Conservation (phyloP, 2,797 vertebrate genomes). For the Malurus splendens region DNA sequence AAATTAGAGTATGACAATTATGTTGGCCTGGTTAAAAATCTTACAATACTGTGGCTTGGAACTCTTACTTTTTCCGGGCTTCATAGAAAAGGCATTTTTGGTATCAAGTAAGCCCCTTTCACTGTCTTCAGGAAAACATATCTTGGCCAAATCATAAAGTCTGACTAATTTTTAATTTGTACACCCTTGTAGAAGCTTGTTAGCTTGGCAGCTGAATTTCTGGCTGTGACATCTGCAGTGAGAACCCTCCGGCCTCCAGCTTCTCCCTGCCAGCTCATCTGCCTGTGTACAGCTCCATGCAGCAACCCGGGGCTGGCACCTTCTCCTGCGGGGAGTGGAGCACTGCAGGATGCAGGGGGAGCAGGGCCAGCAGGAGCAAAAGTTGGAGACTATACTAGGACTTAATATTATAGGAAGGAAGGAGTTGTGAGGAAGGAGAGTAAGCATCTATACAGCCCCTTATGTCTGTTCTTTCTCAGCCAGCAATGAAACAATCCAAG, state of each 20-base stretch:
- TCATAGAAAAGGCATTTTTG: neutral
- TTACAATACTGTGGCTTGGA: neutral
- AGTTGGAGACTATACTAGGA: neutral
- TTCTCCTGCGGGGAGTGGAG: rapidly evolving
- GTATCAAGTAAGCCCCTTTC: neutral
- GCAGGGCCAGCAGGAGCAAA: neutral
- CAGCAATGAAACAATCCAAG: neutral
- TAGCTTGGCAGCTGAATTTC: neutral
- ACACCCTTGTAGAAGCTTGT: neutral
- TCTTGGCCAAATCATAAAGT: neutral
- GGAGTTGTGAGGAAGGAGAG: neutral
- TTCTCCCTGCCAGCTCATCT: neutral
- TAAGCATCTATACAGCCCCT: neutral
- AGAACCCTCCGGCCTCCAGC: neutral
- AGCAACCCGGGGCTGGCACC: neutral
- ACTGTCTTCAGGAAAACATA: neutral
- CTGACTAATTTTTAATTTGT: conserved; percentile 8
- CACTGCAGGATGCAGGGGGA: neutral
- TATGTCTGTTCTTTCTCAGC: neutral
- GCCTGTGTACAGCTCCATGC: neutral
- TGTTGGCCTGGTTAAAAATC: neutral
- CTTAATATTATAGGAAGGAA: neutral
- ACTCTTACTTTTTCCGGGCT: neutral
- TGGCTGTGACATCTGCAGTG: neutral
- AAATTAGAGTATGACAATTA: neutral